Evolutionary conservation across 1,140 invertebrate genomes (phyloP), one percentile per base, ranked within the genome.

Genomic region (Camponotus pennsylvanicus): DNA sequence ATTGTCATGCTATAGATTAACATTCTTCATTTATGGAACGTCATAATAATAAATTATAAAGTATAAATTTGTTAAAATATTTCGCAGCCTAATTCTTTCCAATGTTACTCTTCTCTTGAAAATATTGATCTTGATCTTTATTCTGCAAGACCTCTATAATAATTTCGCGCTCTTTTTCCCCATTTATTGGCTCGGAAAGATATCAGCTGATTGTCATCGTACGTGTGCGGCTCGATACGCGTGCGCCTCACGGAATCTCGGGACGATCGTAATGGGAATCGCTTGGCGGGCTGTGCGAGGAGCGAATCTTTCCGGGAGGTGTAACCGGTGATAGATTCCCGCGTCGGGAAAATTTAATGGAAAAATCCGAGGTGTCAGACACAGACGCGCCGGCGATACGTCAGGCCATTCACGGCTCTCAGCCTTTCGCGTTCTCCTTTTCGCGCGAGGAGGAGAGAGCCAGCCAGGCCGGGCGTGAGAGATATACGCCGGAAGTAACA

Each of bases 301-400:
- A 88, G 92, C 91, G 90, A 88, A 88, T 92, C 93, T 92, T 91
- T 92, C 83, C 91, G 84, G 92, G 89, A 92, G 92, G 91, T 93
- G 92, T 93, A 93, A 90, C 92, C 90, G 91, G 93, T 95, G 94
- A 95, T 95, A 94, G 94, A 95, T 95, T 95, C 86, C 91, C 92
- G 89, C 93, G 93, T 94, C 92, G 92, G 87, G 92, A 92, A 95
- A 94, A 94, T 94, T 95, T 95, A 95, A 95, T 95, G 94, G 94
- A 95, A 95, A 95, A 94, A 94, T 95, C 94, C 93, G 89, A 91
- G 92, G 93, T 94, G 94, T 95, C 94, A 94, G 90, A 91, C 87
- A 92, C 94, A 95, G 94, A 93, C 93, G 93, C 92, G 93, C 88
- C 91, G 89, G 89, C 92, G 92, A 95, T 95, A 95, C 93, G 94